phyloP scores from a whole-genome alignment of 2,113 vertebrate species.

The Tyto alba region DNA sequence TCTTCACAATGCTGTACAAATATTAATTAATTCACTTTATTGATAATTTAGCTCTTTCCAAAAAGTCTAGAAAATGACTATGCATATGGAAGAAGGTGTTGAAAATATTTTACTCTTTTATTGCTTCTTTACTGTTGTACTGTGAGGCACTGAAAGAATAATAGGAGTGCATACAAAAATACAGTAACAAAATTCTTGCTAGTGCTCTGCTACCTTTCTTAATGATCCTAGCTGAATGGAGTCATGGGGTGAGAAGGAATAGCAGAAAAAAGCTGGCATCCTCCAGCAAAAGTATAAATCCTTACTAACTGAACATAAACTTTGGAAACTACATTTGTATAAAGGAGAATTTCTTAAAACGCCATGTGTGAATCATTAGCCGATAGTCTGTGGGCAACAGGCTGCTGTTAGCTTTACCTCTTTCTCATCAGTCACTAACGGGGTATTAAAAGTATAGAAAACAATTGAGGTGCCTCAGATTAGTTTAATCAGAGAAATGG shows the following conservation, averaged over 20 bases:
- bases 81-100: accelerated
- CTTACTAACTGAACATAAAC: neutral
- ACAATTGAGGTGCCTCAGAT: neutral
- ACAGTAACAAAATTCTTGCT: neutral
- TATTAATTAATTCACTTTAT: neutral
- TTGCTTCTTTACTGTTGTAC: neutral
- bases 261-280: neutral
- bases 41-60: neutral
- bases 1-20: neutral
- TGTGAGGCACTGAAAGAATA: neutral
- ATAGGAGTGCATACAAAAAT: neutral
- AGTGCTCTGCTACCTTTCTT: neutral
- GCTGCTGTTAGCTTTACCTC: neutral
- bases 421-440: neutral
- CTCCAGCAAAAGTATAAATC: neutral
- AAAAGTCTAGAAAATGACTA: neutral
- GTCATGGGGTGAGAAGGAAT: neutral
- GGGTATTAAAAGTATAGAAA: neutral
- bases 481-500: neutral
- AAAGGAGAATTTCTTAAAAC: neutral
- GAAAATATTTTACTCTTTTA: neutral
- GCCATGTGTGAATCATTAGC: neutral
- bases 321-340: neutral
- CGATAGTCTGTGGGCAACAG: neutral
- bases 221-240: neutral